A percentile compares a stretch with the other conserved stretches of the same genome.
Conservation (phyloP, 1,140 invertebrate species). For the Myzus persicae region DNA sequence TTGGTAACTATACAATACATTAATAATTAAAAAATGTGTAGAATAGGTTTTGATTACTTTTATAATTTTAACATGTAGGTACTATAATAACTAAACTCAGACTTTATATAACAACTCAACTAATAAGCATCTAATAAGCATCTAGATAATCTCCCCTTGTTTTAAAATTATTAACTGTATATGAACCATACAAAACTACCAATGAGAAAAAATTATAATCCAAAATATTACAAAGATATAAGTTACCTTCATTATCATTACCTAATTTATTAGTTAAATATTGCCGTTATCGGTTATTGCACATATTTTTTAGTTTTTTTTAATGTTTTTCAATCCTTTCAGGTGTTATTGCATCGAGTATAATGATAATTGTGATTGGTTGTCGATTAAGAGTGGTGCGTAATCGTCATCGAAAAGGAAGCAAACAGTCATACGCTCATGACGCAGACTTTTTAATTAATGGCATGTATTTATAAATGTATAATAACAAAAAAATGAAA, state of each 20-base stretch:
- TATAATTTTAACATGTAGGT: not conserved
- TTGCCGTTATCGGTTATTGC: not conserved
- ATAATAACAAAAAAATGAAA: not conserved
- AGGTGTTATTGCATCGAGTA: constrained; percentile 75
- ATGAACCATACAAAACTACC: not conserved
- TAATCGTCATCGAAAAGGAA: constrained; percentile 75
- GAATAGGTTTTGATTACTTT: no score
- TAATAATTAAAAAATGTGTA: not conserved
- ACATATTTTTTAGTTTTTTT: not conserved
- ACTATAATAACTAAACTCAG: no score
- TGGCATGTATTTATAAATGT: constrained; percentile 90
- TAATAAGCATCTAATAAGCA: not conserved
- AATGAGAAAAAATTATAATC: no score
- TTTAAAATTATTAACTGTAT: not conserved
- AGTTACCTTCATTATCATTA: no score
- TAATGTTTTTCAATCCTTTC: constrained; percentile 59
- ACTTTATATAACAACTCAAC: not conserved
- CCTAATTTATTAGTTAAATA: no score
- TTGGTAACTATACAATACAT: constrained; percentile 67
- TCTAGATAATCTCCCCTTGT: no score
- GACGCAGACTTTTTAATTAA: constrained; percentile 97
- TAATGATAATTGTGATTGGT: constrained; percentile 80
- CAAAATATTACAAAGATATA: no score
- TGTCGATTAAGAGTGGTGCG: constrained; percentile 81
- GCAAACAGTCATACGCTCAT: constrained; percentile 86